phyloP scores from a whole-genome alignment of 2,888 invertebrate species.

The Xylophagus ater region DNA sequence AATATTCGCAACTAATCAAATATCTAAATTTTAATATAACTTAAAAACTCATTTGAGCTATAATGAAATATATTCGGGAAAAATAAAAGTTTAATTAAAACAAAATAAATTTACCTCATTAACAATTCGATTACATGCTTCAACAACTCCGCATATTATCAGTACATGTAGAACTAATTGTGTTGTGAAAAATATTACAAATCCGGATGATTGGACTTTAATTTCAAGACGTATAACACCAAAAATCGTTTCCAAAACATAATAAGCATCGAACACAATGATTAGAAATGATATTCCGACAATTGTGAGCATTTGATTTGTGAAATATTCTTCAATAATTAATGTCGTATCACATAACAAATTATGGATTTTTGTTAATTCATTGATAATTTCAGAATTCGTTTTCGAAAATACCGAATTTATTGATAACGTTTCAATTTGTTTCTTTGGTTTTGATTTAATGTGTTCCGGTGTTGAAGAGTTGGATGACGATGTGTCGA shows the following conservation, averaged over 20 bases:
- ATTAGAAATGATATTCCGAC: constrained; percentile 37
- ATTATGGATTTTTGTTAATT: constrained; percentile 33
- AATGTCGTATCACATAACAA: constrained; percentile 36
- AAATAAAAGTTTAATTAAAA: not conserved
- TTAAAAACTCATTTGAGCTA: not conserved
- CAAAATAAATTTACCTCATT: constrained; percentile 25
- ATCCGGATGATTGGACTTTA: constrained; percentile 35
- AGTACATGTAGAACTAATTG: constrained; percentile 36
- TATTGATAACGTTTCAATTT: not conserved
- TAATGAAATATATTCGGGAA: not conserved
- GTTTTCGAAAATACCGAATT: not conserved
- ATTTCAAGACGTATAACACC: constrained; percentile 34
- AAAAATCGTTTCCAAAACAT: constrained; percentile 34
- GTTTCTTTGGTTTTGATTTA: not conserved
- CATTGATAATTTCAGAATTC: no score
- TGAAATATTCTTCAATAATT: constrained; percentile 37
- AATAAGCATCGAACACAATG: constrained; percentile 38
- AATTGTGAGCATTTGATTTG: constrained; percentile 36
- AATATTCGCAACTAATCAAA: not conserved
- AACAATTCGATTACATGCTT: constrained; percentile 34
- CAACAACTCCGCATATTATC: constrained; percentile 35
- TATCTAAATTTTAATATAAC: not conserved
- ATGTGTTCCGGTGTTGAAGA: not conserved
- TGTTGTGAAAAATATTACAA: constrained; percentile 36
- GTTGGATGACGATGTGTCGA: no score